These are phyloP conservation scores for Anhinga anhinga DNA, from an alignment of 2,113 vertebrate genomes.

Conservation along the genomic window DNA sequence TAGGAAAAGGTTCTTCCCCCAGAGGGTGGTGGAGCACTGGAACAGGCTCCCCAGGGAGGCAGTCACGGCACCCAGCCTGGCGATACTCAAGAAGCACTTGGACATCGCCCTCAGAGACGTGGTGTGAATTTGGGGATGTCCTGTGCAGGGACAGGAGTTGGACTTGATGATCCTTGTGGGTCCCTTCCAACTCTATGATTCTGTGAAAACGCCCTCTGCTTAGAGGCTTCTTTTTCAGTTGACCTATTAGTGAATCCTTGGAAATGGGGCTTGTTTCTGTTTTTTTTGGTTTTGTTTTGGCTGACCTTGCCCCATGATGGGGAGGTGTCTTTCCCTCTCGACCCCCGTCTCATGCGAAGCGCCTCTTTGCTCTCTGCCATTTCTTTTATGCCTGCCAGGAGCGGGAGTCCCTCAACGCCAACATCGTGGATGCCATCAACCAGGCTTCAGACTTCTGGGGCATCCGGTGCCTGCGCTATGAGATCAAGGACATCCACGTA, in stretches of 20 bases:
- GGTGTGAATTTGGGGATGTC: no score
- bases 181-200: no score
- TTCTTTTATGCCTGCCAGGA: constrained; percentile 74
- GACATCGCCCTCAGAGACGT: no score
- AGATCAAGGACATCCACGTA: constrained; percentile 98
- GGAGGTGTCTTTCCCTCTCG: neutral
- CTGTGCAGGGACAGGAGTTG: no score
- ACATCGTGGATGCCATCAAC: constrained; percentile 94
- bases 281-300: neutral
- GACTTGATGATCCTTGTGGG: no score
- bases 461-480: constrained; percentile 92
- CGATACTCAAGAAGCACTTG: no score
- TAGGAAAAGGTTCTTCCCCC: no score
- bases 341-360: neutral
- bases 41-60: no score
- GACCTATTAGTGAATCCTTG: neutral
- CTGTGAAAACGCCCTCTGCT: neutral
- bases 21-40: no score
- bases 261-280: neutral
- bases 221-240: neutral
- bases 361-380: neutral
- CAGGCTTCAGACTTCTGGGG: constrained; percentile 95
- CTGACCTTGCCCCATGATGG: neutral
- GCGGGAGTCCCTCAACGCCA: constrained; percentile 89
- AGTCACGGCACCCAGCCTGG: no score